phyloP scores from a whole-genome alignment of 2,888 invertebrate species.

The Macaria notata region DNA sequence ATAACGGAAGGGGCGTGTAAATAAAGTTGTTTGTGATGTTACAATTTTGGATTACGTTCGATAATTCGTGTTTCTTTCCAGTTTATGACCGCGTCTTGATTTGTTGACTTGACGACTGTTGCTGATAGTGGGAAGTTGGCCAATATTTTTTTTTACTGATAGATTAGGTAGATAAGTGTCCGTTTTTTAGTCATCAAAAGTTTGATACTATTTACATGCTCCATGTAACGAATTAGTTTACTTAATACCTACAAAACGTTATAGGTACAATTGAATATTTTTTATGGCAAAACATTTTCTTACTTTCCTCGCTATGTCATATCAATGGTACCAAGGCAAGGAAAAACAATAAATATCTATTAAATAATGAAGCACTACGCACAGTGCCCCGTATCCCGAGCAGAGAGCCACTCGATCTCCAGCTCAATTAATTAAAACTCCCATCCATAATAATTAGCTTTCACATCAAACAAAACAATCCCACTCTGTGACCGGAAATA shows the following conservation, averaged over 20 bases:
- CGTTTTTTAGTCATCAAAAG: neutral
- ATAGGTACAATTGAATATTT: too few relatives aligned
- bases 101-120: slow-evolving; percentile 24
- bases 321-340: too few relatives aligned
- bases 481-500: slow-evolving; percentile 42
- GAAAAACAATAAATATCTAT: too few relatives aligned
- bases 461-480: slow-evolving; percentile 40
- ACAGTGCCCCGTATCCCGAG: too few relatives aligned
- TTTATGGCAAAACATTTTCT: too few relatives aligned
- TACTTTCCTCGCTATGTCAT: too few relatives aligned
- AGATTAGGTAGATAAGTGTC: neutral
- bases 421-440: slow-evolving; percentile 29
- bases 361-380: too few relatives aligned
- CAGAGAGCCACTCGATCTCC: slow-evolving; percentile 5
- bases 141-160: neutral
- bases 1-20: slow-evolving; percentile 36
- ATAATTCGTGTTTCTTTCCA: slow-evolving; percentile 35
- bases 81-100: slow-evolving; percentile 32
- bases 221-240: neutral
- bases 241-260: neutral
- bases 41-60: slow-evolving; percentile 37
- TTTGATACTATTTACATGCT: neutral
- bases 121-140: neutral
- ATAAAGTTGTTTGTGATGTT: slow-evolving; percentile 34
- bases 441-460: slow-evolving; percentile 29